Evolutionary conservation across 2,888 invertebrate genomes (phyloP), one percentile per base, ranked within the genome.

Genomic region (Meloe dianella): DNA sequence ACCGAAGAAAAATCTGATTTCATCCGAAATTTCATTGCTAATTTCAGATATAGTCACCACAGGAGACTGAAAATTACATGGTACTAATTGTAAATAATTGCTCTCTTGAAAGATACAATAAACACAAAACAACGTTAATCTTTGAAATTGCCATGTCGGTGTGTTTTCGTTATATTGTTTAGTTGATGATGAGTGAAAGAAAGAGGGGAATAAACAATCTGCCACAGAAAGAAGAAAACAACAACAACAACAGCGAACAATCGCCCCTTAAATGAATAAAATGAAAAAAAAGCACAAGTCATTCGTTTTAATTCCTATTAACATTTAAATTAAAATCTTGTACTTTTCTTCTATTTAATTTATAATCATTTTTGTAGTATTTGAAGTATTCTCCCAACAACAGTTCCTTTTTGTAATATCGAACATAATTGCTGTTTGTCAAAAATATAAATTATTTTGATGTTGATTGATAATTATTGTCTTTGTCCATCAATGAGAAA

Each of bases 241-340:
- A 20, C 9, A 3, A 3, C 2, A 27, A 38, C 10, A 47, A 41
- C 5, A 17, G 17, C 41, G 17, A 38, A 41, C n/a, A 41, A 17
- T 20, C 20, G 8, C 47, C 47, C 9, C n/a, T 17, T 41, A 6
- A 47, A 14, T 38, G 62, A 35, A 35, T n/a, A 61, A 62, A 54
- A 32, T 27, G 63, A 63, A 60, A 66, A n/a, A n/a, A 66, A 66
- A 60, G 60, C 56, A 60, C 66, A 29, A 66, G 66, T 66, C 66
- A 66, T 66, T 63, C 57, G 57, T 60, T 66, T 63, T 66, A 66
- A 66, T 66, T 66, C 60, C 57, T 47, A 60, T 66, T 66, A 66
- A 66, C 63, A 66, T 66, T 66, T 66, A 60, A 63, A 63, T 66
- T 63, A 61, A 63, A 41, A 24, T 51, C 51, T 24, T 51, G 24